Conservation (phyloP, 2,797 vertebrate genomes). For the Cryptoblepharus egeriae region DNA sequence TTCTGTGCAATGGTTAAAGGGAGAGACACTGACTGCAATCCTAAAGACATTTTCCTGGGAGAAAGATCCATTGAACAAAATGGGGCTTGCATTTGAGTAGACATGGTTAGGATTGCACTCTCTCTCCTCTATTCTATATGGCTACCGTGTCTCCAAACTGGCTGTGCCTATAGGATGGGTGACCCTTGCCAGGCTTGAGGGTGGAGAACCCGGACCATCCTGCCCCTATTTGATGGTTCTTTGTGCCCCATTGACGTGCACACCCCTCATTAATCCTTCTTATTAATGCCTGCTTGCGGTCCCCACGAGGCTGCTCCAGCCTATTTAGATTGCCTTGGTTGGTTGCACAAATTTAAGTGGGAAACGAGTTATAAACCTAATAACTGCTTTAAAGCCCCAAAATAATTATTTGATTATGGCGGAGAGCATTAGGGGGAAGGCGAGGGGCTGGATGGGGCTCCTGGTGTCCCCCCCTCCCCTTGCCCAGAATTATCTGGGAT, state of each 20-base stretch:
- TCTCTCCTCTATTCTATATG: no score
- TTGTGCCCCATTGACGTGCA: constrained; percentile 70
- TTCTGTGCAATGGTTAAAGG: no score
- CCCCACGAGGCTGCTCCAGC: constrained; percentile 79
- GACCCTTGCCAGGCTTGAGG: no score
- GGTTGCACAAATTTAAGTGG: constrained; percentile 85
- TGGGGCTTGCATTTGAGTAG: no score
- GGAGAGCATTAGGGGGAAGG: constrained; percentile 51
- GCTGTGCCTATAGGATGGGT: neutral
- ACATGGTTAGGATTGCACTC: no score
- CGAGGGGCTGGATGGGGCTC: constrained; percentile 46
- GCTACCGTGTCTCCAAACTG: no score
- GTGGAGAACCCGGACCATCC: neutral
- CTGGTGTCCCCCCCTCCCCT: neutral
- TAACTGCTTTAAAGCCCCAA: constrained; percentile 69
- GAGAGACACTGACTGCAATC: no score
- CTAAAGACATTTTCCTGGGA: no score
- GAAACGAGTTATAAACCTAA: constrained; percentile 85
- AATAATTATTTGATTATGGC: constrained; percentile 74
- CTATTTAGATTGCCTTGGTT: constrained; percentile 83
- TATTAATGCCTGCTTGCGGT: constrained; percentile 75
- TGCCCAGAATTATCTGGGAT: neutral
- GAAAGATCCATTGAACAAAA: no score
- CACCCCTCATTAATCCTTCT: constrained; percentile 83
- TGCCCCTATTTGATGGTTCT: constrained; percentile 65